Evolutionary conservation across 2,888 invertebrate species (phyloP), one percentile per base, ranked within the genome.

Genomic region (Zygogramma bicolorata): DNA sequence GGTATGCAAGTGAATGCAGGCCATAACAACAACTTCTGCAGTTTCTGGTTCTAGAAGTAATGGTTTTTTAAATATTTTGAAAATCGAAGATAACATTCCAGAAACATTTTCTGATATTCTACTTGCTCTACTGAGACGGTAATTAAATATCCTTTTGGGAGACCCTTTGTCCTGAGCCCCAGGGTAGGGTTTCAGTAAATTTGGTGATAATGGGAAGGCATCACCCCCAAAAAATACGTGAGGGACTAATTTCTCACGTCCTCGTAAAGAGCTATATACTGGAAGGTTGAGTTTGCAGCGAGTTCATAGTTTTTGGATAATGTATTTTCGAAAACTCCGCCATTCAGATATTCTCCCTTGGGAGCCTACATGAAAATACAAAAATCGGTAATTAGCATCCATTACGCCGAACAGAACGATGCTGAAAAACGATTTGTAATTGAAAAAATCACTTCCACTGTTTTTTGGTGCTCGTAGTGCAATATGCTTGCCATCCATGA

Each of bases 301-400:
- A 58, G 29, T 58, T 58, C 10, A 22, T 29, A 27, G 15, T 49
- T 65, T 20, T 29, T 15, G 18, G 60, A 67, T 2, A 7, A 15
- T 13, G 67, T 67, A 60, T 60, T 27, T 25, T 40, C n/a, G 31
- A 70, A 82, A 31, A 83, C 76, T 22, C 82, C 83, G 22, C 82
- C 81, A 76, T n/a, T 86, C 84, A 27, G 78, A 82, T 59, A 82
- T 79, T 73, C 80, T 65, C n/a, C 85, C 82, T 73, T 83, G 81
- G 22, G n/a, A n/a, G n/a, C n/a, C 85, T 38, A 82, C 78, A 75
- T 84, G 81, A 6, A 85, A 81, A 73, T 76, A 82, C 8, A 81
- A 70, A 77, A 85, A 84, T 5, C 81, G 81, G 70, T 85, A 86
- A 70, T 86, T 76, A 18, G 85, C 84, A 79, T 87, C 85, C 10